A percentile compares a stretch with the other conserved stretches of the same genome.
Evolutionary conservation across 2,797 vertebrate genomes (phyloP).

Genomic region (Oceanodroma leucorhoa): DNA sequence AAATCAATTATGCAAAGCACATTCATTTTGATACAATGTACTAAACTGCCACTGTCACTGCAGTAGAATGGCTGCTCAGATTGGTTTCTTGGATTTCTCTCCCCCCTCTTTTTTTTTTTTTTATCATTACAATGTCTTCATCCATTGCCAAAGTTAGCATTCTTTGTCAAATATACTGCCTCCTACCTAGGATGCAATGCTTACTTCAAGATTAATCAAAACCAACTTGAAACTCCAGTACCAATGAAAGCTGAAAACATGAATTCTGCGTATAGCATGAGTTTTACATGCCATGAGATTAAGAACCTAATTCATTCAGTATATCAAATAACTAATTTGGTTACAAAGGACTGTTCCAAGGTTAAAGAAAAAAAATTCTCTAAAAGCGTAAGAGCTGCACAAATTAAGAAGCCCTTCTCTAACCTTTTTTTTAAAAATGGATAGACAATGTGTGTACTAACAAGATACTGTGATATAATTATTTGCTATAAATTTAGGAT

Average conservation of each 20-base stretch:
- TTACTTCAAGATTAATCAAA: conserved; percentile 9
- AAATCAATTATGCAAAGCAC: conserved; percentile 70
- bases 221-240: background rate
- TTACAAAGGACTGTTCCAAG: background rate
- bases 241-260: background rate
- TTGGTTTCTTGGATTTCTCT: background rate
- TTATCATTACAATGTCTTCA: conserved; percentile 8
- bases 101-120: background rate
- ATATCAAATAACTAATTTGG: background rate
- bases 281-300: background rate
- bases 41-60: conserved; percentile 36
- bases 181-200: background rate
- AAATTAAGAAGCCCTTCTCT: background rate
- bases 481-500: background rate
- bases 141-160: background rate
- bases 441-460: background rate
- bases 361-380: background rate
- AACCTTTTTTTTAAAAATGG: background rate
- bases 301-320: background rate
- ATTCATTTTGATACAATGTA: conserved; percentile 63
- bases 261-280: background rate
- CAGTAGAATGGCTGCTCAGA: conserved; percentile 26
- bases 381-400: background rate
- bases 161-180: conserved; percentile 11
- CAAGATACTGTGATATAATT: background rate